phyloP scores from a whole-genome alignment of 2,797 vertebrate species.

The Anguilla marmorata region DNA sequence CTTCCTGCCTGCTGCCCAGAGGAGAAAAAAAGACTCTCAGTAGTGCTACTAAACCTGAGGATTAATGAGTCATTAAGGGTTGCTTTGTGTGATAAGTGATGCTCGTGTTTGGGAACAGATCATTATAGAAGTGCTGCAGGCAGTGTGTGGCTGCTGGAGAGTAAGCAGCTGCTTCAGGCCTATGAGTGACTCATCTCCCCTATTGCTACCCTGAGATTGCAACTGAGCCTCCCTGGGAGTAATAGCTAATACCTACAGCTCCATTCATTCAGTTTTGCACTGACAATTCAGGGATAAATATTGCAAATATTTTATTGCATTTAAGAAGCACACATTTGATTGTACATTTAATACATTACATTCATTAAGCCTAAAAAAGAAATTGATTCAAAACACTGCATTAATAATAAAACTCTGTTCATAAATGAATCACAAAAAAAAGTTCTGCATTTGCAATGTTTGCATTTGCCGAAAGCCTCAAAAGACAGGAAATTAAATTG shows the following conservation, averaged over 20 bases:
- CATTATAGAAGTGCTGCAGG: slow-evolving; percentile 43
- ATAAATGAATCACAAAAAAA: too few relatives aligned
- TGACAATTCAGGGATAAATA: background rate
- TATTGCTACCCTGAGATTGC: slow-evolving; percentile 51
- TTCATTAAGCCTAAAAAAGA: too few relatives aligned
- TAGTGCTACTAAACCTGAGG: slow-evolving; percentile 20
- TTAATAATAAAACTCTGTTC: too few relatives aligned
- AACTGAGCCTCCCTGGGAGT: slow-evolving; percentile 31
- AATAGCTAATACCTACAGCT: background rate
- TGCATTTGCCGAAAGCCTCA: too few relatives aligned
- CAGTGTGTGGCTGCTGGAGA: slow-evolving; percentile 21
- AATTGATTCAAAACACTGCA: too few relatives aligned
- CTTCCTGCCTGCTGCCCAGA: background rate
- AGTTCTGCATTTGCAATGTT: too few relatives aligned
- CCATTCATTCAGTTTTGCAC: background rate
- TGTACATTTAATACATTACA: too few relatives aligned
- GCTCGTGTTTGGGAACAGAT: slow-evolving; percentile 41
- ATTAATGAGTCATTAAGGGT: slow-evolving; percentile 45
- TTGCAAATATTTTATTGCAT: background rate
- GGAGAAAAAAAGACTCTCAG: slow-evolving; percentile 33
- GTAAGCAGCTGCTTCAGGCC: slow-evolving; percentile 36
- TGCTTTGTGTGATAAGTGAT: slow-evolving; percentile 36
- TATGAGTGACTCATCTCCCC: slow-evolving; percentile 33
- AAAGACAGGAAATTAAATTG: too few relatives aligned
- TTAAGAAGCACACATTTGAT: too few relatives aligned